Evolutionary conservation across 1,140 invertebrate species (phyloP), one percentile per base, ranked within the genome.

Genomic region (Orchesella cincta): DNA sequence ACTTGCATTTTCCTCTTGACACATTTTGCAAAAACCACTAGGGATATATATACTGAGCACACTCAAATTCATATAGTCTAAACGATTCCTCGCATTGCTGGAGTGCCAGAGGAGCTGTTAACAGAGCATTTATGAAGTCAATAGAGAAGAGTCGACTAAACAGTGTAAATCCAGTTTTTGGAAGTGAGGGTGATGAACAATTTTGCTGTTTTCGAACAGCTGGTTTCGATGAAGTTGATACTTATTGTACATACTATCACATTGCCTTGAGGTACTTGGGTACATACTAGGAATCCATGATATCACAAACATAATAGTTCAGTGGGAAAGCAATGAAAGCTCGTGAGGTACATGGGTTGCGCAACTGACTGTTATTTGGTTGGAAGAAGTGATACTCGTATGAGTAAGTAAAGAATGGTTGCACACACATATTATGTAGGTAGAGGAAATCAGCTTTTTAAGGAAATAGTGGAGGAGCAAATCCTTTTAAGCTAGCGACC

Each of bases 401-500:
- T n/a, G n/a, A n/a, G n/a, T n/a, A n/a, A n/a, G n/a, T n/a, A n/a
- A n/a, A n/a, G n/a, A n/a, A n/a, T n/a, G n/a, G n/a, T n/a, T n/a
- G n/a, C n/a, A n/a, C n/a, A n/a, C n/a, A n/a, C n/a, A n/a, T n/a
- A n/a, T n/a, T n/a, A n/a, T 67, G 62, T 8, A 46, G 20, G 20
- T 12, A 46, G 39, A 46, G 39, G 39, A 46, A 46, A 46, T 46
- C 39, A 46, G 39, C 39, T 46, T 20, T 46, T 46, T 46, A 46
- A 46, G 20, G 39, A 8, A 46, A 46, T 67, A 67, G 62, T 33
- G 31, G 28, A 67, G 33, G 31, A 67, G 31, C 28, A 33, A 67
- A 67, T 67, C 62, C 62, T 67, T 67, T 67, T 67, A 67, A 67
- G 62, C 62, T 67, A 67, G 28, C 26, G 62, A 67, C 62, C 62